Percentiles rank a stretch among this genome's conserved stretches.
Conservation (phyloP, 2,113 vertebrate genomes). For the Laticauda laticaudata region DNA sequence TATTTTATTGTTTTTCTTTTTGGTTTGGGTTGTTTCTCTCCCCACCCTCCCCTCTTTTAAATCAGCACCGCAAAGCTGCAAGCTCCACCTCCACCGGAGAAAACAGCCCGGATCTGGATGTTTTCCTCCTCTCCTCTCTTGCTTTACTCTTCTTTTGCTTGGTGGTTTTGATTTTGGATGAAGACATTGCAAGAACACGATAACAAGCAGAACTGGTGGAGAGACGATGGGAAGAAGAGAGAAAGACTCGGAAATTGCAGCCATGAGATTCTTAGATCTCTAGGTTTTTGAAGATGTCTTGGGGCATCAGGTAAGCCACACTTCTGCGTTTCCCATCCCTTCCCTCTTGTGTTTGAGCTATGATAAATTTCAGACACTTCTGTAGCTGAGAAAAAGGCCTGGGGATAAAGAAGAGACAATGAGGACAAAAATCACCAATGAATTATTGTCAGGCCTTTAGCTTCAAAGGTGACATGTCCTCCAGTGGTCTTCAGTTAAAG, state of each 20-base stretch:
- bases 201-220: background rate
- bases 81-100: background rate
- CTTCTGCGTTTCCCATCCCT: background rate
- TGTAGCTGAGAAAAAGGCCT: background rate
- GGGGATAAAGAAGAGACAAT: background rate
- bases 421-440: background rate
- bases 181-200: background rate
- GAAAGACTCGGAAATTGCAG: background rate
- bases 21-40: background rate
- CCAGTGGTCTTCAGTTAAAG: background rate
- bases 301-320: constrained; percentile 4
- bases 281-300: constrained; percentile 10
- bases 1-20: background rate
- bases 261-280: background rate
- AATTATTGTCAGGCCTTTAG: background rate
- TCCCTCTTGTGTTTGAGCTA: background rate
- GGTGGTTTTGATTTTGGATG: constrained; percentile 3
- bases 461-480: background rate
- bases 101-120: background rate
- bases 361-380: background rate
- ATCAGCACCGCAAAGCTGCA: background rate
- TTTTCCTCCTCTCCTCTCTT: background rate
- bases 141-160: background rate
- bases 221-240: background rate
- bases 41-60: background rate